phyloP scores from a whole-genome alignment of 2,888 invertebrate genomes.

The Lapara coniferarum region DNA sequence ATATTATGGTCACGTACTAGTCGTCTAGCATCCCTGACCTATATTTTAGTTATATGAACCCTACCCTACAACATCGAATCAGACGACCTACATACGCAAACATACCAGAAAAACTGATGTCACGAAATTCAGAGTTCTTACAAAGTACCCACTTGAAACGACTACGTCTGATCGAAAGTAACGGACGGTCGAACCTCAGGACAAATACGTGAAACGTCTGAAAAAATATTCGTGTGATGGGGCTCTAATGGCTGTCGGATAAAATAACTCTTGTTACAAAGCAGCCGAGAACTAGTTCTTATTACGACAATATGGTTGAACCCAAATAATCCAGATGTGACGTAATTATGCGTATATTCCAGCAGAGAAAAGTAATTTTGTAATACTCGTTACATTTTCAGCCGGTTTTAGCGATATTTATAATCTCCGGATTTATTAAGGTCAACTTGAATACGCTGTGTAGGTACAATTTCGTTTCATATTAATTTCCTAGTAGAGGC shows the following conservation, averaged over 20 bases:
- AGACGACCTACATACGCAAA: conserved; percentile 11
- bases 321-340: not conserved
- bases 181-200: not conserved
- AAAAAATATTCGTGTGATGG: conserved; percentile 19
- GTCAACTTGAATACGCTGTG: not conserved
- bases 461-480: not conserved
- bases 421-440: conserved; percentile 13
- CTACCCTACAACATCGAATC: not conserved
- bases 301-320: conserved; percentile 1
- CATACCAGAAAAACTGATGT: conserved; percentile 15
- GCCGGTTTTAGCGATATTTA: not conserved
- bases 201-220: conserved; percentile 15
- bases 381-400: conserved; percentile 6
- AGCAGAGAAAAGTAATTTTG: not conserved
- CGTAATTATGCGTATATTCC: conserved; percentile 3
- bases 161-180: conserved; percentile 12
- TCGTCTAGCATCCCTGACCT: not conserved
- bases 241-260: conserved; percentile 11
- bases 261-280: conserved; percentile 17
- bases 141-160: conserved; percentile 17
- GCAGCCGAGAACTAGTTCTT: conserved; percentile 9
- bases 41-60: conserved; percentile 2
- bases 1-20: not conserved
- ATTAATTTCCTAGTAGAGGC: conserved; percentile 10
- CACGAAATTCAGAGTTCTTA: conserved; percentile 10